Evolutionary conservation across 2,797 vertebrate genomes (phyloP).

Genomic region (Enteromius thamalakanensis): DNA sequence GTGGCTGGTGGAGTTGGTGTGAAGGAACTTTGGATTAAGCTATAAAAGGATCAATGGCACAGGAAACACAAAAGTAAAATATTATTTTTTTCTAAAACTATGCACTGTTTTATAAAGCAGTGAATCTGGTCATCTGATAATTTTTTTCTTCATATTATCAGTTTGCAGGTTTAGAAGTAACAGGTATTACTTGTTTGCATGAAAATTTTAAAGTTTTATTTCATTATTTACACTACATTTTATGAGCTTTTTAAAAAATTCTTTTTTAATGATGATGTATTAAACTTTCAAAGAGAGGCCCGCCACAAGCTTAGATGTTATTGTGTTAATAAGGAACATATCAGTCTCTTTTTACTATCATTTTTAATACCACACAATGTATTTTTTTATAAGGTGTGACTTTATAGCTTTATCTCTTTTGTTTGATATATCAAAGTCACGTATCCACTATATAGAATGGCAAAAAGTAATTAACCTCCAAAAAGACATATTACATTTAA

Average conservation of each 20-base stretch:
- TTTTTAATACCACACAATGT: background rate
- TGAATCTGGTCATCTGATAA: background rate
- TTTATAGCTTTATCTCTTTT: no score
- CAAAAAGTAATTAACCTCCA: no score
- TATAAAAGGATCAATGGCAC: slow-evolving; percentile 61
- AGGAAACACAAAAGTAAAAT: background rate
- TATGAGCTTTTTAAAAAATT: background rate
- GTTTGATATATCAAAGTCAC: no score
- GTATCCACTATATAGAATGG: no score
- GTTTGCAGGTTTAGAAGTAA: background rate
- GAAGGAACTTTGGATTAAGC: slow-evolving; percentile 91
- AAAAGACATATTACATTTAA: background rate
- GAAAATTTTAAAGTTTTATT: background rate
- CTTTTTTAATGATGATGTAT: no score
- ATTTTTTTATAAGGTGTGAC: background rate
- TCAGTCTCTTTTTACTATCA: no score
- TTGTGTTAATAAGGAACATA: background rate
- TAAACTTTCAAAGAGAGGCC: no score
- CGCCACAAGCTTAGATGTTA: background rate
- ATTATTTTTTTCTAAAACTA: background rate
- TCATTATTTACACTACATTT: background rate
- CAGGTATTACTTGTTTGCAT: background rate
- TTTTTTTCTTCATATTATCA: background rate
- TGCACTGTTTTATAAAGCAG: background rate
- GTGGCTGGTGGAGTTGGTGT: slow-evolving; percentile 97